Conservation (phyloP, 2,888 invertebrate species). For the Odontothrips loti region DNA sequence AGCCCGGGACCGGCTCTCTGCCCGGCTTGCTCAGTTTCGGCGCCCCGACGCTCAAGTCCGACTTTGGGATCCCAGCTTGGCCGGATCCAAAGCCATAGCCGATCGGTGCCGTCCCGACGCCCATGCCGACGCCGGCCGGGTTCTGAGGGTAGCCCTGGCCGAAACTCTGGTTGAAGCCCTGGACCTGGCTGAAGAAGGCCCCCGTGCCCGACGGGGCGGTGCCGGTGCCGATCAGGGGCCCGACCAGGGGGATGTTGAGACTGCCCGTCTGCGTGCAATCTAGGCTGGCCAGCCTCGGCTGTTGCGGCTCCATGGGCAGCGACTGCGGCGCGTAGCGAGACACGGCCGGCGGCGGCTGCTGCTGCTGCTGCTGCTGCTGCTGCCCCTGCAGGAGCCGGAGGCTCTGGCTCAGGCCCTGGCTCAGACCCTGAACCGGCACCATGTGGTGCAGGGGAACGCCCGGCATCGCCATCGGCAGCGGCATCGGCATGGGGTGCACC, state of each 20-base stretch:
- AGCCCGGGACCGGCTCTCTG: background rate
- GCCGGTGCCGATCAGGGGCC: slow-evolving; percentile 33
- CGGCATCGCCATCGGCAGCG: no score
- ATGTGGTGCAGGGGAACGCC: no score
- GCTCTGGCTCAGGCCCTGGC: no score
- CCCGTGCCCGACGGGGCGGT: slow-evolving; percentile 40
- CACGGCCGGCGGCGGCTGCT: background rate
- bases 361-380: background rate
- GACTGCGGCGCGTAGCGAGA: slow-evolving; percentile 4
- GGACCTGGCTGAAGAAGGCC: no score
- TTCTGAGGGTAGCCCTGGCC: background rate
- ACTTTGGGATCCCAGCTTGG: background rate
- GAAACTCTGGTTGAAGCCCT: slow-evolving; percentile 45
- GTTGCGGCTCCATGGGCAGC: background rate
- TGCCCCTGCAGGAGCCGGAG: background rate
- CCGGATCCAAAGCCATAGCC: background rate
- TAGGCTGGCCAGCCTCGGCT: slow-evolving; percentile 37
- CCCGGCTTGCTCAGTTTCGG: background rate
- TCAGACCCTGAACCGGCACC: no score
- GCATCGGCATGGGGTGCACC: background rate
- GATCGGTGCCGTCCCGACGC: background rate
- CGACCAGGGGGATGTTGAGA: slow-evolving; percentile 46
- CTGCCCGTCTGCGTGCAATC: slow-evolving; percentile 47
- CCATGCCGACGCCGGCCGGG: background rate
- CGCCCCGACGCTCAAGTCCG: slow-evolving; percentile 1